Percentiles rank a stretch among this genome's conserved stretches.
Evolutionary conservation across 2,113 vertebrate genomes (phyloP).

Genomic region (Cacatua alba): DNA sequence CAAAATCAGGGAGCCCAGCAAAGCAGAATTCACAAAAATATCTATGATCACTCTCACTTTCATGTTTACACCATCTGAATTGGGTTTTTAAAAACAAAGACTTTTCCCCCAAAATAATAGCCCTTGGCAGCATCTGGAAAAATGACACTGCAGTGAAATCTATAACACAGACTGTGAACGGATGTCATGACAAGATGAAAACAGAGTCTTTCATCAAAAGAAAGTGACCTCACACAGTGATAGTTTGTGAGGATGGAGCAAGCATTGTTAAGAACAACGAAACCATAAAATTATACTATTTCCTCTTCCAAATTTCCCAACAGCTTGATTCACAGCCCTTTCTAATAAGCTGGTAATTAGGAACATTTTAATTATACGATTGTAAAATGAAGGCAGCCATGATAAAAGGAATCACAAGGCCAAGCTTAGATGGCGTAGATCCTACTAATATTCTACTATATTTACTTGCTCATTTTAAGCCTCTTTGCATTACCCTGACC

Average conservation of each 20-base stretch:
- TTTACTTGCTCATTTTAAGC: background rate
- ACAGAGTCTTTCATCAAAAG: background rate
- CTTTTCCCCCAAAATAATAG: background rate
- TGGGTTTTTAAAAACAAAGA: background rate
- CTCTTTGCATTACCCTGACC: background rate
- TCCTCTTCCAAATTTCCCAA: background rate
- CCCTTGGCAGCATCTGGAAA: background rate
- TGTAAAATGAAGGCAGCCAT: background rate
- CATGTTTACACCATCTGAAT: constrained; percentile 6
- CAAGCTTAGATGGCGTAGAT: background rate
- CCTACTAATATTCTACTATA: background rate
- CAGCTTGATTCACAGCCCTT: background rate
- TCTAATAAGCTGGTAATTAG: background rate
- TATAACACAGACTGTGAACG: background rate
- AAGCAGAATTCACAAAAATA: constrained; percentile 22
- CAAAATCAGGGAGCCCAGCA: background rate
- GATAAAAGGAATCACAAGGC: background rate
- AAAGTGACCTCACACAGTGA: background rate
- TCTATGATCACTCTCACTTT: background rate
- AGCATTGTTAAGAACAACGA: background rate
- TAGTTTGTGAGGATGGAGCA: background rate
- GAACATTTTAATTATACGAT: background rate
- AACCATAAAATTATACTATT: background rate
- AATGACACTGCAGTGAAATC: background rate
- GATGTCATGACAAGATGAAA: background rate